Percentiles rank a stretch among this genome's conserved stretches.
These are phyloP conservation scores for Lipotes vexillifer DNA, from an alignment of 2,113 vertebrate species.

Conservation along the genomic window DNA sequence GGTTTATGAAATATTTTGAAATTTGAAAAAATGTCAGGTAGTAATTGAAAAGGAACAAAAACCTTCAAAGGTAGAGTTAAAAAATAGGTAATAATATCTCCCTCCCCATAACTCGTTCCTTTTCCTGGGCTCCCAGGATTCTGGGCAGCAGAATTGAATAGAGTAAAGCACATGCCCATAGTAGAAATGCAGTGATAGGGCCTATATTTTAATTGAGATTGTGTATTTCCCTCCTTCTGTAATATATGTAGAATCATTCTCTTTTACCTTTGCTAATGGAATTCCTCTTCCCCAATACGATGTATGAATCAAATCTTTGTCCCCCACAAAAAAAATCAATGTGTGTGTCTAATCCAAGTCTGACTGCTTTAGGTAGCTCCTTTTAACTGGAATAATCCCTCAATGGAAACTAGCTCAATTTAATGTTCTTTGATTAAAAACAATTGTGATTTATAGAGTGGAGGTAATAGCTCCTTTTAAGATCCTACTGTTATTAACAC, in stretches of 20 bases:
- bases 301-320: background rate
- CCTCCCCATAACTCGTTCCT: background rate
- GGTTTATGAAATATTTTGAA: background rate
- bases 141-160: background rate
- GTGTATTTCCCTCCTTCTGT: background rate
- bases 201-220: background rate
- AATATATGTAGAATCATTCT: background rate
- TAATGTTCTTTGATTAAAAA: slow-evolving; percentile 69
- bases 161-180: background rate
- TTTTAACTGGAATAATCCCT: slow-evolving; percentile 44
- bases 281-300: background rate
- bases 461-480: slow-evolving; percentile 40
- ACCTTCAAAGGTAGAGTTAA: background rate
- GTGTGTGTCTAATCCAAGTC: background rate
- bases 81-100: background rate
- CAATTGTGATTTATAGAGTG: slow-evolving; percentile 58
- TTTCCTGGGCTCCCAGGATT: background rate
- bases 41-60: background rate
- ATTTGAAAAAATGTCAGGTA: background rate
- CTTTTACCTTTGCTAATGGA: background rate
- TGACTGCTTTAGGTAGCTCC: background rate
- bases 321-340: background rate
- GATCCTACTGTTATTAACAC: slow-evolving; percentile 46
- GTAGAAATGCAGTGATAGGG: background rate
- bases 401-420: slow-evolving; percentile 41